Evolutionary conservation across 2,888 invertebrate genomes (phyloP).

Genomic region (Cerastis leucographa): DNA sequence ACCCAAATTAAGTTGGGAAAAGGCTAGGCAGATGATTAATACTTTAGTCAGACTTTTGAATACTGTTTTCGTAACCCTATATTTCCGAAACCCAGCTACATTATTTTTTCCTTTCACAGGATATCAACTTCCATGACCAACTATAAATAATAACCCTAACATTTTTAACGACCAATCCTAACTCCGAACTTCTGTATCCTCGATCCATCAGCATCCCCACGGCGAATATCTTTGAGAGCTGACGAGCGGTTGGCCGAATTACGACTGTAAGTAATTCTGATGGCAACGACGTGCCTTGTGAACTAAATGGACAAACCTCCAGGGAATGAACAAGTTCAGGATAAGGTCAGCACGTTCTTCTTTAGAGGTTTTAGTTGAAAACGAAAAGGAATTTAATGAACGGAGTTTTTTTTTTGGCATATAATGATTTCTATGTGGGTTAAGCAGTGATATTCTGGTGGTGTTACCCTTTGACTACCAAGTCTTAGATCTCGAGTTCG

Average conservation of each 20-base stretch:
- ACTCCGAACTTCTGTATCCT: conserved; percentile 5
- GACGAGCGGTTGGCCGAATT: conserved; percentile 41
- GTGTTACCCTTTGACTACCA: too few species aligned
- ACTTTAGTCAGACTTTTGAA: background rate
- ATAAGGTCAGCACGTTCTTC: conserved; percentile 19
- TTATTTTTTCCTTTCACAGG: background rate
- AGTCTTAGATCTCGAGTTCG: too few species aligned
- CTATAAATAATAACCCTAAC: background rate
- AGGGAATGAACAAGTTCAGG: conserved; percentile 38
- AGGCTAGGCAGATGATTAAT: too few species aligned
- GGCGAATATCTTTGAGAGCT: conserved; percentile 21
- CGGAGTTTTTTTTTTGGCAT: background rate
- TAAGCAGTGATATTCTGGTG: too few species aligned
- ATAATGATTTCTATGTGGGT: background rate
- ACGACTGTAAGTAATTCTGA: conserved; percentile 64
- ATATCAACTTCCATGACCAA: background rate
- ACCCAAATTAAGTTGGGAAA: too few species aligned
- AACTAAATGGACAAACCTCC: conserved; percentile 29
- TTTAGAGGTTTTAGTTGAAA: background rate
- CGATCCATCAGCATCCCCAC: background rate
- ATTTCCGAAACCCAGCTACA: background rate
- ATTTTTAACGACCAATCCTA: conserved; percentile 21
- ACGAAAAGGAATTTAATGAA: background rate
- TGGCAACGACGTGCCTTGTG: conserved; percentile 50
- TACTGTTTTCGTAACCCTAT: background rate